Percentiles rank a stretch among this genome's conserved stretches.
Conservation (phyloP, 2,888 invertebrate species). For the Drosophila kuntzei region DNA sequence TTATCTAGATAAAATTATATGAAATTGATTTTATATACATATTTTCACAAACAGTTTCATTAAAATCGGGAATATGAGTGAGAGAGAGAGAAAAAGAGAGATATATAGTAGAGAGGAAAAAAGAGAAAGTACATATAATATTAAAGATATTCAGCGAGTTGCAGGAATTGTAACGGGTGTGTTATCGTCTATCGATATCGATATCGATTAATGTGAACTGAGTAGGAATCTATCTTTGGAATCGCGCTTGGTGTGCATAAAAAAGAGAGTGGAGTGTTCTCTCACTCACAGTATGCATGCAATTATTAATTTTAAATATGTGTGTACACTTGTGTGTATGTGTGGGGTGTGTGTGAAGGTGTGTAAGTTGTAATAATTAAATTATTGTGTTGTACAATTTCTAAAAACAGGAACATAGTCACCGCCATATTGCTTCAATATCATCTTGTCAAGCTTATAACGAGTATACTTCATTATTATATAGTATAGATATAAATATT, state of each 20-base stretch:
- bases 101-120: background rate
- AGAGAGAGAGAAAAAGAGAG: conserved; percentile 1
- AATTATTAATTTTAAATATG: conserved; percentile 28
- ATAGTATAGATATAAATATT: conserved; percentile 10
- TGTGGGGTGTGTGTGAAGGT: conserved; percentile 40
- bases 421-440: conserved; percentile 86
- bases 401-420: conserved; percentile 81
- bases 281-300: conserved; percentile 44
- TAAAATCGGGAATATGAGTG: background rate
- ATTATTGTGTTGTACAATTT: conserved; percentile 53
- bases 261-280: conserved; percentile 19
- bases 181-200: conserved; percentile 8
- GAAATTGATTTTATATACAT: background rate
- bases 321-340: conserved; percentile 29
- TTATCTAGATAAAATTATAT: conserved; percentile 7
- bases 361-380: conserved; percentile 51
- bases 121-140: background rate
- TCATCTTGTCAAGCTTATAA: conserved; percentile 68
- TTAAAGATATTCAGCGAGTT: conserved; percentile 5
- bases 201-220: conserved; percentile 3
- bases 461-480: conserved; percentile 19
- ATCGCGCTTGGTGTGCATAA: conserved; percentile 18
- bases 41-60: conserved; percentile 12
- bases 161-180: conserved; percentile 1
- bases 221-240: conserved; percentile 5